Percentiles rank a stretch among this genome's conserved stretches.
phyloP scores from a whole-genome alignment of 2,888 invertebrate species.

The Acleris cristana region DNA sequence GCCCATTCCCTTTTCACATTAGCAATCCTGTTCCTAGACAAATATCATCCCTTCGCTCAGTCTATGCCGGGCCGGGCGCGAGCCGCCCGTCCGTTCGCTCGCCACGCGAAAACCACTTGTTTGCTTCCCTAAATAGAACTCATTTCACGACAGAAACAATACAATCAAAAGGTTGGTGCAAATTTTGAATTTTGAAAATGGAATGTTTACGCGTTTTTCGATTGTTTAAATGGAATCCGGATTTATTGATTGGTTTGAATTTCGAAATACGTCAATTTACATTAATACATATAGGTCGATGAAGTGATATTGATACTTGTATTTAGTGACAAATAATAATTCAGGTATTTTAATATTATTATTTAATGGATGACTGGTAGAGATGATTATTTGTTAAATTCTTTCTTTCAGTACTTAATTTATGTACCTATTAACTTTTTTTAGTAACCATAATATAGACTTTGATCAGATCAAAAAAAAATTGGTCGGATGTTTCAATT shows the following conservation, averaged over 20 bases:
- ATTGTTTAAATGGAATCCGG: constrained; percentile 10
- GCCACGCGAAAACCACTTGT: constrained; percentile 35
- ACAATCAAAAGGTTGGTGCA: constrained; percentile 21
- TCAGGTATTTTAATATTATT: no score
- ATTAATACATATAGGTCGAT: neutral
- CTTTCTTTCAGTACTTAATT: no score
- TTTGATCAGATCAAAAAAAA: no score
- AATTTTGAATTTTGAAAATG: constrained; percentile 29
- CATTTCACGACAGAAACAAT: constrained; percentile 24
- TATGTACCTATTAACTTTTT: no score
- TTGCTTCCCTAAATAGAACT: constrained; percentile 14
- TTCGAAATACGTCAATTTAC: constrained; percentile 3
- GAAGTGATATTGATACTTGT: no score
- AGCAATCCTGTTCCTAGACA: constrained; percentile 22
- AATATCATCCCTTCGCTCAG: constrained; percentile 15
- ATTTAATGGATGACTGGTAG: no score
- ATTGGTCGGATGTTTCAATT: no score
- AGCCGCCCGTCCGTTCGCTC: constrained; percentile 29
- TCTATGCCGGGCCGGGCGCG: constrained; percentile 7
- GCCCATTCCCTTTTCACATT: neutral
- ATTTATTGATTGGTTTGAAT: constrained; percentile 17
- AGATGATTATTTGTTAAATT: no score
- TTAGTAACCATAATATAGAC: no score
- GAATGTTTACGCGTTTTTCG: constrained; percentile 23
- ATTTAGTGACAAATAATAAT: no score